These are phyloP conservation scores for Anguilla marmorata DNA, from an alignment of 2,797 vertebrate species.

Conservation along the genomic window DNA sequence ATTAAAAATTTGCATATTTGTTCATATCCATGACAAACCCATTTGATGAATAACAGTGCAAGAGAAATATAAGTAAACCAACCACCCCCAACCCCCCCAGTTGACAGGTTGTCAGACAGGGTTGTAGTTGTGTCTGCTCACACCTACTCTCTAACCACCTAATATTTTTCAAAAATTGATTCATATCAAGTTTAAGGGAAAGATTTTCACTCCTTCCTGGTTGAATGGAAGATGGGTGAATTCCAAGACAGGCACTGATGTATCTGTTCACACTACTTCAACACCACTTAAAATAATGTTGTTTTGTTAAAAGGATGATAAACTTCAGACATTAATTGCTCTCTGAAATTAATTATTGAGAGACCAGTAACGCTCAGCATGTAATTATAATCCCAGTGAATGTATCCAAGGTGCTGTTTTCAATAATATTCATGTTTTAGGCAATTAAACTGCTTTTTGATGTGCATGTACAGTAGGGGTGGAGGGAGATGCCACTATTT, in stretches of 20 bases:
- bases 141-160: too few relatives aligned
- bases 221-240: not conserved
- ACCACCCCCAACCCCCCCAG: too few relatives aligned
- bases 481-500: too few relatives aligned
- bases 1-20: too few relatives aligned
- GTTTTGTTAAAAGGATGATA: too few relatives aligned
- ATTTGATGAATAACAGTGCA: too few relatives aligned
- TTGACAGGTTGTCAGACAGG: too few relatives aligned
- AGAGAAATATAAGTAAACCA: too few relatives aligned
- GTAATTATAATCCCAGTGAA: not conserved
- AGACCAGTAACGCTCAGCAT: not conserved
- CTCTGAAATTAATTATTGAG: not conserved
- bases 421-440: not conserved
- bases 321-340: not conserved
- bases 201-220: not conserved
- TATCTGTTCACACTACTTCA: not conserved
- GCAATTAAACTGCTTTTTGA: too few relatives aligned
- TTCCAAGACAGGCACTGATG: not conserved
- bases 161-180: too few relatives aligned
- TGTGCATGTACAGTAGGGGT: not conserved
- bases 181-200: not conserved
- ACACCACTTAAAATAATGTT: not conserved
- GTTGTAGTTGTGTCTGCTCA: too few relatives aligned
- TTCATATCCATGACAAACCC: too few relatives aligned
- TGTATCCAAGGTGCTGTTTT: not conserved